Conservation (phyloP, 2,113 vertebrate species). For the Isichthys henryi region DNA sequence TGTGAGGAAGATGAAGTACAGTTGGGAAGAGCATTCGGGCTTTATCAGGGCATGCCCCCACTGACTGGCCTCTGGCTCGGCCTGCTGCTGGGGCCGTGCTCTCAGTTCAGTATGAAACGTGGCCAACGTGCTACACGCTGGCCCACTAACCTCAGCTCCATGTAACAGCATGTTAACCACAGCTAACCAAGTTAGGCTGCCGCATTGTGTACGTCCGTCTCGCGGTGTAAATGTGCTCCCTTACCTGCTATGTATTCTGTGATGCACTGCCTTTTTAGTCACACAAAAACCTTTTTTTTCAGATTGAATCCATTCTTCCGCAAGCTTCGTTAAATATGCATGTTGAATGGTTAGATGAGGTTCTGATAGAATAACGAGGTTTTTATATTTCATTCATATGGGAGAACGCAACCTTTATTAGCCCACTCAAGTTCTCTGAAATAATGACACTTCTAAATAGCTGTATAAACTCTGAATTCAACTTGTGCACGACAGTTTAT, state of each 20-base stretch:
- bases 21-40: background rate
- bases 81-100: background rate
- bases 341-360: background rate
- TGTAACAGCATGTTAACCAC: background rate
- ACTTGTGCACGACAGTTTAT: background rate
- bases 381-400: background rate
- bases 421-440: background rate
- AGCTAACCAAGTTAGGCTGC: background rate
- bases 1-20: background rate
- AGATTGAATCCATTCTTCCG: background rate
- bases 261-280: background rate
- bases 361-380: background rate
- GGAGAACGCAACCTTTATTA: background rate
- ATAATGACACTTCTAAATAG: background rate
- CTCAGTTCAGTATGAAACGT: background rate
- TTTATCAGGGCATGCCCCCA: background rate
- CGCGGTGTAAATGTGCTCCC: background rate
- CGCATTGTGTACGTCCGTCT: background rate
- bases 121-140: background rate
- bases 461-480: background rate
- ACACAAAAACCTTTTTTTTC: background rate
- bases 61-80: background rate
- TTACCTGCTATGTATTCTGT: background rate
- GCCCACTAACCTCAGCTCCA: background rate
- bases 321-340: background rate